Evolutionary conservation across 2,888 invertebrate genomes (phyloP).

Genomic region (Drosophila aldrichi): DNA sequence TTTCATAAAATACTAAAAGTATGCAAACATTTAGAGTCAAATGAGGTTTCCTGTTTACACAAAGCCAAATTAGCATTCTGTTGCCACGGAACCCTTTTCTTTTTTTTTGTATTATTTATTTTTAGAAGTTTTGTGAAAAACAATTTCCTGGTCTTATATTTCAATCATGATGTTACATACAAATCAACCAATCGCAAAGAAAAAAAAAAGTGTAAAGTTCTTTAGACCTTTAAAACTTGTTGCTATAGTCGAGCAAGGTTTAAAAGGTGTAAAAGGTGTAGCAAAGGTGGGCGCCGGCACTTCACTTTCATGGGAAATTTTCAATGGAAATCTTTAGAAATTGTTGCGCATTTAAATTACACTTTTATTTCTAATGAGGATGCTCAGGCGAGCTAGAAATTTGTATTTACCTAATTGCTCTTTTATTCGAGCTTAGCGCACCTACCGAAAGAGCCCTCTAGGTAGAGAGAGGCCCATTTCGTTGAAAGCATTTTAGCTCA

Average conservation of each 20-base stretch:
- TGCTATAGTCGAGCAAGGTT: constrained; percentile 26
- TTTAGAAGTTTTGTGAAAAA: constrained; percentile 27
- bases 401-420: constrained; percentile 50
- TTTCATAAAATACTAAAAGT: not conserved
- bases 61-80: not conserved
- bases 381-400: constrained; percentile 19
- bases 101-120: not conserved
- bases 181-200: constrained; percentile 20
- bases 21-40: not conserved
- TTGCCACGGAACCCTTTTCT: not conserved
- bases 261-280: not conserved
- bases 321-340: constrained; percentile 49
- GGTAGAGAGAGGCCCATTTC: constrained; percentile 14
- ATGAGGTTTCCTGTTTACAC: not conserved
- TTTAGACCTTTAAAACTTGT: constrained; percentile 37
- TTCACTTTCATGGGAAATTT: constrained; percentile 34
- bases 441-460: constrained; percentile 13
- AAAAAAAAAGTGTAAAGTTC: constrained; percentile 5
- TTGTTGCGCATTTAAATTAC: constrained; percentile 56
- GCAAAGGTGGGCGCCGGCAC: constrained; percentile 1
- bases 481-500: constrained; percentile 9
- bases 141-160: constrained; percentile 41
- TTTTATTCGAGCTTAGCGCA: constrained; percentile 46
- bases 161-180: constrained; percentile 36
- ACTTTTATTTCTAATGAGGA: constrained; percentile 53